These are phyloP conservation scores for Todiramphus saurophagus DNA, from an alignment of 2,113 vertebrate species.

Conservation along the genomic window DNA sequence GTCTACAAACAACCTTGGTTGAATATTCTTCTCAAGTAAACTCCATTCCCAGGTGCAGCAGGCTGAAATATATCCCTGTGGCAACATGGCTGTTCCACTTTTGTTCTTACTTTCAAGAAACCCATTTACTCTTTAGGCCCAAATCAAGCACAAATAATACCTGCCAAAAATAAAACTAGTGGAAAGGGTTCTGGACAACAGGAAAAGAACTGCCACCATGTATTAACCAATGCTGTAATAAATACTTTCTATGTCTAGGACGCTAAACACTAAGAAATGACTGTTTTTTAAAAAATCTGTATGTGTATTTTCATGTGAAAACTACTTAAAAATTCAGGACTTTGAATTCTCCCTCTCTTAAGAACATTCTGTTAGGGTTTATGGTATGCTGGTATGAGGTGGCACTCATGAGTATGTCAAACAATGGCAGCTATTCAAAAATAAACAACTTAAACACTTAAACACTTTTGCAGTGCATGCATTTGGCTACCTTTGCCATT, in stretches of 20 bases:
- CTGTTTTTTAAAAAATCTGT: background rate
- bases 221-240: background rate
- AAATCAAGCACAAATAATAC: background rate
- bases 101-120: background rate
- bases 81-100: background rate
- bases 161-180: background rate
- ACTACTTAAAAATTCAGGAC: background rate
- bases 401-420: background rate
- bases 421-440: background rate
- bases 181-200: background rate
- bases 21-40: background rate
- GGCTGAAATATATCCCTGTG: background rate
- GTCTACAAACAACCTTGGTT: background rate
- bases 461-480: background rate
- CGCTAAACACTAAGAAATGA: background rate
- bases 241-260: background rate
- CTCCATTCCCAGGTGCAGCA: background rate
- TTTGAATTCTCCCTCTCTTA: background rate
- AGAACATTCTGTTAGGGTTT: background rate
- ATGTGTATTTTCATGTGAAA: background rate
- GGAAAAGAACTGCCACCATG: background rate
- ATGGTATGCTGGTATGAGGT: accelerated
- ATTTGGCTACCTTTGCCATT: background rate
- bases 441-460: background rate
- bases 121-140: background rate